Conservation (phyloP, 2,888 invertebrate species). For the Agrenia bidenticulata region DNA sequence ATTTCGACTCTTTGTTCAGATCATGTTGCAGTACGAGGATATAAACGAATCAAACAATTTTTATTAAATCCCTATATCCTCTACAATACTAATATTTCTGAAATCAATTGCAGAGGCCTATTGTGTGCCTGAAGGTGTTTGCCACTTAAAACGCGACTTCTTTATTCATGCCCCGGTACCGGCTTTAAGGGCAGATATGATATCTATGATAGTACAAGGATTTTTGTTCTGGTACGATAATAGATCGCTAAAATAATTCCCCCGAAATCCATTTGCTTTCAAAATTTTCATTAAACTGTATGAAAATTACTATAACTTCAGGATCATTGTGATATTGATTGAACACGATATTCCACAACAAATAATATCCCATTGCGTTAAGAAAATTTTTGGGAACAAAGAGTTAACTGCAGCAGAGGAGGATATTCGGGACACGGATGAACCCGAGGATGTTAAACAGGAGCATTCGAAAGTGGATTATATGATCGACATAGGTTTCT, state of each 20-base stretch:
- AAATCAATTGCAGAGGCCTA: slow-evolving; percentile 19
- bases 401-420: slow-evolving; percentile 4
- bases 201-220: slow-evolving; percentile 26
- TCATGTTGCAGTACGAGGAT: slow-evolving; percentile 37
- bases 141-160: slow-evolving; percentile 13
- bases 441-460: slow-evolving; percentile 40
- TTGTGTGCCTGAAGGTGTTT: slow-evolving; percentile 27
- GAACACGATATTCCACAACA: slow-evolving; percentile 25
- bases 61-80: no score
- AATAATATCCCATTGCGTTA: neutral
- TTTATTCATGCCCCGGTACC: slow-evolving; percentile 12
- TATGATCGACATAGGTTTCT: slow-evolving; percentile 42
- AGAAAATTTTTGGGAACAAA: slow-evolving; percentile 14
- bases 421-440: slow-evolving; percentile 21
- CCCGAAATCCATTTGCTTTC: no score
- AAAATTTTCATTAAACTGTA: no score
- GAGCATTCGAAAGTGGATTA: slow-evolving; percentile 40
- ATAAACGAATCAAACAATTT: no score
- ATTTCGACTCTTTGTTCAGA: slow-evolving; percentile 17
- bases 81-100: no score
- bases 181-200: slow-evolving; percentile 21
- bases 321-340: slow-evolving; percentile 26
- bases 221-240: slow-evolving; percentile 30
- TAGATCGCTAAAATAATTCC: no score
- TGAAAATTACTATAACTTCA: slow-evolving; percentile 7